phyloP scores from a whole-genome alignment of 1,140 invertebrate genomes.

The Mactra quadrangularis region DNA sequence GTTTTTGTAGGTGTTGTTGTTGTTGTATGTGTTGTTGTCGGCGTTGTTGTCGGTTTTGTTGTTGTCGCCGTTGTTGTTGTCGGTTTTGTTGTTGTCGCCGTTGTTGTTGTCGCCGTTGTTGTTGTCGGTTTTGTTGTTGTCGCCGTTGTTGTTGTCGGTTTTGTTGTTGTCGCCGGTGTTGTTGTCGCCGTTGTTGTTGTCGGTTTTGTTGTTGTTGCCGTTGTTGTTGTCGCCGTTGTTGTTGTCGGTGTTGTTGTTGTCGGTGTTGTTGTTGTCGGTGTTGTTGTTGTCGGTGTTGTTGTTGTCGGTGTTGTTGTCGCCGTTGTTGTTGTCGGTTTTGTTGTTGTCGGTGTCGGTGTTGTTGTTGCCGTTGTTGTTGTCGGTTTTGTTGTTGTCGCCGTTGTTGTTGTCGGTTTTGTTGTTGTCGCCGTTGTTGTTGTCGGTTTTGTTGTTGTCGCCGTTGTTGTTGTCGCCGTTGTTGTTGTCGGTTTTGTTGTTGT shows the following conservation, averaged over 20 bases:
- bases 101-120: background rate
- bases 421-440: background rate
- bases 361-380: slow-evolving; percentile 2
- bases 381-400: background rate
- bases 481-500: background rate
- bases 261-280: background rate
- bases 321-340: background rate
- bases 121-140: background rate
- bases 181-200: slow-evolving; percentile 15
- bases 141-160: background rate
- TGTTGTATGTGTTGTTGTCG: too few species aligned
- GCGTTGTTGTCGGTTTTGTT: background rate
- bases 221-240: background rate
- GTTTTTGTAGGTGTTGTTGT: background rate
- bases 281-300: background rate
- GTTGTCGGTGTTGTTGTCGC: background rate
- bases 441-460: background rate
- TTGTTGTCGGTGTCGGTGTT: background rate
- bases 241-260: slow-evolving; percentile 1
- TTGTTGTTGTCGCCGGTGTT: background rate
- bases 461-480: background rate
- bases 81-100: background rate
- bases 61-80: background rate
- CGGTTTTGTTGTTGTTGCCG: background rate
- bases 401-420: background rate